Percentiles rank a stretch among this genome's conserved stretches.
Conservation (phyloP, 2,113 vertebrate species). For the Clarias batrachus region DNA sequence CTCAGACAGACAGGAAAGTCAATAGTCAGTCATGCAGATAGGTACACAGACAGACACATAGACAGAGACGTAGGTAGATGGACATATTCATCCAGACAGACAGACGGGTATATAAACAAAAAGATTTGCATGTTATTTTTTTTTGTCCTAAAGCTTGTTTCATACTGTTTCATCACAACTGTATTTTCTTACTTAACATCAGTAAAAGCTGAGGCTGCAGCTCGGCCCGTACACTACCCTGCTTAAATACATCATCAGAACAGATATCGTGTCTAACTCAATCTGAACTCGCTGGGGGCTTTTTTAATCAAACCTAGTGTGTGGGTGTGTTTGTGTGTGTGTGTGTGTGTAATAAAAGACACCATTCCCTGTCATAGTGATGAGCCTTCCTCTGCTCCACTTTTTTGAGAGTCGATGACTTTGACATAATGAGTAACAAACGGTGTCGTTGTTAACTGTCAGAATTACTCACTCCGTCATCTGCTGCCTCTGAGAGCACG, state of each 20-base stretch:
- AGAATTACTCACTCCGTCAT: slow-evolving; percentile 6
- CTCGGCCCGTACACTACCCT: no score
- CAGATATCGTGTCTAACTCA: no score
- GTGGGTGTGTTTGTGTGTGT: background rate
- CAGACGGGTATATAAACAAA: background rate
- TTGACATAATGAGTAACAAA: slow-evolving; percentile 7
- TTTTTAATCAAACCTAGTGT: background rate
- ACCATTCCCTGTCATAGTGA: background rate
- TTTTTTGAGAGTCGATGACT: background rate
- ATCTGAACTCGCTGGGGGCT: background rate
- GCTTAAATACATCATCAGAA: background rate
- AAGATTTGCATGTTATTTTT: background rate
- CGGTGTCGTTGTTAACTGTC: background rate
- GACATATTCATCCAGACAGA: background rate
- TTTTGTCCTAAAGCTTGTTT: background rate
- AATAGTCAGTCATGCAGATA: no score
- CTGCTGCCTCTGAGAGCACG: background rate
- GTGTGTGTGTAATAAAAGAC: background rate
- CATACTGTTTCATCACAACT: background rate
- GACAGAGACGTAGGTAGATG: background rate
- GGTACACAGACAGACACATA: background rate
- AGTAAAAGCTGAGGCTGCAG: background rate
- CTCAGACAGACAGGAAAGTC: no score
- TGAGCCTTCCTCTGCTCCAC: background rate
- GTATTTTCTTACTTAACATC: background rate